Evolutionary conservation across 64 coral and sea anemone species (phyloP).

Genomic region (Dendrophyllia cribrosa): DNA sequence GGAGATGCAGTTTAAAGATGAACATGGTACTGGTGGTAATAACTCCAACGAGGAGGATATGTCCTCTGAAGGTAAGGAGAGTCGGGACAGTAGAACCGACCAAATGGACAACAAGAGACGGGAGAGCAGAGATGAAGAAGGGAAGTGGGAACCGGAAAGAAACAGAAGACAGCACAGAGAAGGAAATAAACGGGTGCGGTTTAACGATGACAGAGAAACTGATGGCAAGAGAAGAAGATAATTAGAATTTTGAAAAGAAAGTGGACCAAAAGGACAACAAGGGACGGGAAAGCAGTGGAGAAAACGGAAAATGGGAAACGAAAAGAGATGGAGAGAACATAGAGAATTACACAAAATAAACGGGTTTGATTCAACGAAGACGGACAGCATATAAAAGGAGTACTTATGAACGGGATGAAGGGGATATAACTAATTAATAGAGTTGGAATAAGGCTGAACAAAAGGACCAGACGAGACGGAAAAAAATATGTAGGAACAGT

Average conservation of each 20-base stretch:
- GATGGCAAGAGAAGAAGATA: conserved; percentile 23
- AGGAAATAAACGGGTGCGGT: conserved; percentile 40
- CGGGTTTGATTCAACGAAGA: too few species aligned
- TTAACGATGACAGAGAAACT: conserved; percentile 8
- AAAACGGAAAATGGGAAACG: background rate
- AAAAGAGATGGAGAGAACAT: background rate
- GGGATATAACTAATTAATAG: too few species aligned
- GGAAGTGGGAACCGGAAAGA: conserved; percentile 5
- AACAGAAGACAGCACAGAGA: conserved; percentile 29
- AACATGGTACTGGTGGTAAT: background rate
- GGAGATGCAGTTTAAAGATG: conserved; percentile 17
- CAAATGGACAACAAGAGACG: background rate
- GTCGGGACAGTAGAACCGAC: conserved; percentile 42
- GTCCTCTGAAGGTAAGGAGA: background rate
- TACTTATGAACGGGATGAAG: too few species aligned
- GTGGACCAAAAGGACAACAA: background rate
- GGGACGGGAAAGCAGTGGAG: background rate
- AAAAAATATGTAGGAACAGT: too few species aligned
- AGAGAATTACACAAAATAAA: too few species aligned
- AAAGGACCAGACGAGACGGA: too few species aligned
- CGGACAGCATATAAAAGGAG: too few species aligned
- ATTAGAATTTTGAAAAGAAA: background rate
- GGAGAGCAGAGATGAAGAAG: conserved; percentile 38
- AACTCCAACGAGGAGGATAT: background rate
- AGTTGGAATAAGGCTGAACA: too few species aligned